A percentile compares a stretch with the other conserved stretches of the same genome.
phyloP scores from a whole-genome alignment of 2,113 vertebrate genomes.

The Lucifuga dentata region DNA sequence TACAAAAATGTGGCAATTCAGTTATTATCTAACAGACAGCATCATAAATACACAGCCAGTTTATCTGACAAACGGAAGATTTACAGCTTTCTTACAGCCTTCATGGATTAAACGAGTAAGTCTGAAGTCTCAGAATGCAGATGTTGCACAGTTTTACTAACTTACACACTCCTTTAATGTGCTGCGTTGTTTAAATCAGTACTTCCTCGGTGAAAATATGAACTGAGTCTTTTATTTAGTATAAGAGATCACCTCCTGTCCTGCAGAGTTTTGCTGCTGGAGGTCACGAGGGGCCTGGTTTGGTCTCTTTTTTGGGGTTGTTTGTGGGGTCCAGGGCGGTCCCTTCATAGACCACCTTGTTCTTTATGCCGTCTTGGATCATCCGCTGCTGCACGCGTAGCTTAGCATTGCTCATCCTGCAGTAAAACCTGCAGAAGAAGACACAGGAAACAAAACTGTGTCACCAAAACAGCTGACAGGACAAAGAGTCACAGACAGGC shows the following conservation, averaged over 20 bases:
- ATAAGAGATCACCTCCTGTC: not conserved
- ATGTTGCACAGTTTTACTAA: no score
- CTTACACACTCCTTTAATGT: no score
- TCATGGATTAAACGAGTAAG: no score
- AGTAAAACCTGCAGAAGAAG: slow-evolving; percentile 57
- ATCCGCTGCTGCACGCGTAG: slow-evolving; percentile 62
- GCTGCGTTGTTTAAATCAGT: no score
- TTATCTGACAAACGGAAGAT: no score
- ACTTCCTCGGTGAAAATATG: no score
- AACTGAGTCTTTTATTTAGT: slow-evolving; percentile 11
- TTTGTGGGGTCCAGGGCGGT: slow-evolving; percentile 46
- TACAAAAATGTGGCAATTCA: no score
- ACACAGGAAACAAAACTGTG: not conserved
- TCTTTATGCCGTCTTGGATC: slow-evolving; percentile 68
- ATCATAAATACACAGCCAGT: no score
- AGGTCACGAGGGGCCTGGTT: slow-evolving; percentile 40
- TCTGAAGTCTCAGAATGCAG: no score
- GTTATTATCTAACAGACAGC: no score
- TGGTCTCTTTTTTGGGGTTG: slow-evolving; percentile 12
- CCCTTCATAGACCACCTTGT: slow-evolving; percentile 70
- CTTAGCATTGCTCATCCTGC: slow-evolving; percentile 57
- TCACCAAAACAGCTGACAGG: no score
- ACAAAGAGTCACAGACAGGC: not conserved
- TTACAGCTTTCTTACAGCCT: no score
- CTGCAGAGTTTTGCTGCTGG: not conserved